Evolutionary conservation across 2,888 invertebrate species (phyloP), one percentile per base, ranked within the genome.

Genomic region (Strigamia maritima): DNA sequence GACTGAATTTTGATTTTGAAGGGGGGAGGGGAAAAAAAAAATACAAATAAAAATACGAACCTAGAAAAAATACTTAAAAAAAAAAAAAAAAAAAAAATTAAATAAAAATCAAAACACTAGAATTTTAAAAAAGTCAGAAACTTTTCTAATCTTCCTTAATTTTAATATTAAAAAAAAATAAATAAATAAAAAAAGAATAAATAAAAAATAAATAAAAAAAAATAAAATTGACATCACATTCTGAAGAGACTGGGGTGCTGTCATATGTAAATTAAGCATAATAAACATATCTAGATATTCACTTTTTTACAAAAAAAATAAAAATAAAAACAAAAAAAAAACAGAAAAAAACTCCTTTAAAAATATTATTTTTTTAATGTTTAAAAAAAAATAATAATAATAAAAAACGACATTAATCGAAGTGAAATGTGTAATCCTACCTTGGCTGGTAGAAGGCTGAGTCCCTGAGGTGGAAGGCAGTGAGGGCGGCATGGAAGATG

Each of bases 391-490:
- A 44, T 44, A 2, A 14, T 14, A 44, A 14, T 44, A 14, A 14
- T 14, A 44, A 35, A 35, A 35, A 35, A 35, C 10, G 8, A 14
- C 44, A 14, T 44, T 14, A 44, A 14, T 44, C 10, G 38, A 38
- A 14, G 44, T 44, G 16, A 44, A 44, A 44, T 44, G 14, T 44
- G 14, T 44, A 44, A 44, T 78, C 78, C 78, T 78, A 78, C 78
- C 78, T 78, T 78, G 78, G 38, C 78, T 78, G 78, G 78, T 35
- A n/a, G 78, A 38, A 44, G 44, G 44, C 35, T 54, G 78, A 78
- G 78, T 60, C 78, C 78, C 78, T 54, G 78, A 78, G 78, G 78
- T 78, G 19, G 78, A 78, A 31, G 78, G 78, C 78, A 78, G 65
- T 54, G 78, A 28, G 26, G 65, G 22, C 35, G 78, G 78, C 78